Conservation (phyloP, 2,888 invertebrate species). For the Empis livida region DNA sequence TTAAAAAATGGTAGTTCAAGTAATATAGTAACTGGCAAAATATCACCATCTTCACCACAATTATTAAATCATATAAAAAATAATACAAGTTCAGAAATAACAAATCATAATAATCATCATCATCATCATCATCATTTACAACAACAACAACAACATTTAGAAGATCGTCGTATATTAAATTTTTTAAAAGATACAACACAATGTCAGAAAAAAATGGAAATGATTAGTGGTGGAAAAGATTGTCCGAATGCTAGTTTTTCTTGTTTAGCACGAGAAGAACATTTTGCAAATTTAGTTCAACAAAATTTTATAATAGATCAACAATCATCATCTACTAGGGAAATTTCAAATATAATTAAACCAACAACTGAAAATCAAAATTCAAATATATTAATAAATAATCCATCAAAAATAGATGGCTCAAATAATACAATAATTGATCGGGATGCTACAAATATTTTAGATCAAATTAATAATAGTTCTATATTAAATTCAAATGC, state of each 20-base stretch:
- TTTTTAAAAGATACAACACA: conserved; percentile 36
- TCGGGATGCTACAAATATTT: background rate
- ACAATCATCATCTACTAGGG: background rate
- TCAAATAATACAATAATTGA: too few species aligned
- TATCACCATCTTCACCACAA: background rate
- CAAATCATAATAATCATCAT: background rate
- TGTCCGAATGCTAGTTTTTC: conserved; percentile 36
- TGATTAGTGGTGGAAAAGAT: conserved; percentile 26
- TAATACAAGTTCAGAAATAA: conserved; percentile 8
- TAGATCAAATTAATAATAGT: background rate
- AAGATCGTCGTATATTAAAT: conserved; percentile 35
- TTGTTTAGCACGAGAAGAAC: conserved; percentile 35
- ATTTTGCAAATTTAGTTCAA: conserved; percentile 36
- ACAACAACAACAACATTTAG: conserved; percentile 16
- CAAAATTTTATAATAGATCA: conserved; percentile 26
- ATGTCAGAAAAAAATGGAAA: conserved; percentile 34
- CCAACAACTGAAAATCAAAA: background rate
- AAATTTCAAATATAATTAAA: background rate
- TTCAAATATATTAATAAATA: too few species aligned
- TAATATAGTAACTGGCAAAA: conserved; percentile 14
- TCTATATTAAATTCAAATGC: background rate
- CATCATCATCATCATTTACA: background rate
- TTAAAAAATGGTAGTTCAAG: conserved; percentile 24
- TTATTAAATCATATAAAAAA: background rate
- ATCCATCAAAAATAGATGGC: conserved; percentile 13